These are phyloP conservation scores for Amphilophus citrinellus DNA, from an alignment of 2,113 vertebrate species.

Conservation along the genomic window DNA sequence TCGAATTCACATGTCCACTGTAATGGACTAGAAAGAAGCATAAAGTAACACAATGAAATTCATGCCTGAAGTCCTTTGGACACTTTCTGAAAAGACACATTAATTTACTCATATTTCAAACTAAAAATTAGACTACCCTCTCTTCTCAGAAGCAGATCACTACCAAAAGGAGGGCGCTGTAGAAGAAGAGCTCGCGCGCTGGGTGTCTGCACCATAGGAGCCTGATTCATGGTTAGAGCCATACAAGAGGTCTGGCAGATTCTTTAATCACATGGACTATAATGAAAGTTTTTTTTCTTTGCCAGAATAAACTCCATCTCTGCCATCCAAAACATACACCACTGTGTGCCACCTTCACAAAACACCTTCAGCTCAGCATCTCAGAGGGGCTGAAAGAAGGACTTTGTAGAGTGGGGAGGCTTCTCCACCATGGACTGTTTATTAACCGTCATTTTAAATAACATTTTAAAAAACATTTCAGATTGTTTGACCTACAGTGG, in stretches of 20 bases:
- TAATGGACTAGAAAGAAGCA: not conserved
- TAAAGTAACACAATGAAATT: not conserved
- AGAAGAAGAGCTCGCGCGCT: no score
- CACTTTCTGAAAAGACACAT: not conserved
- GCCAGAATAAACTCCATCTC: no score
- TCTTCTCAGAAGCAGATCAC: not conserved
- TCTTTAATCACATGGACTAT: no score
- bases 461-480: not conserved
- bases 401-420: not conserved
- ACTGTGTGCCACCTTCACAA: not conserved
- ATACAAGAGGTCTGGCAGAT: no score
- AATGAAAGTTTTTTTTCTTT: no score
- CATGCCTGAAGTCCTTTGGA: not conserved
- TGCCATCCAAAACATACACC: not conserved
- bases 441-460: not conserved
- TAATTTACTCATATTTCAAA: not conserved
- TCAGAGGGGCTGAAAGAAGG: not conserved
- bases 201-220: no score
- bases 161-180: not conserved
- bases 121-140: not conserved
- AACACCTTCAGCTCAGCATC: not conserved
- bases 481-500: not conserved
- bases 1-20: not conserved
- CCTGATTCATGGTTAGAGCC: no score
- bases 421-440: no score